Evolutionary conservation across 2,797 vertebrate genomes (phyloP), one percentile per base, ranked within the genome.

Genomic region (Champsocephalus gunnari): DNA sequence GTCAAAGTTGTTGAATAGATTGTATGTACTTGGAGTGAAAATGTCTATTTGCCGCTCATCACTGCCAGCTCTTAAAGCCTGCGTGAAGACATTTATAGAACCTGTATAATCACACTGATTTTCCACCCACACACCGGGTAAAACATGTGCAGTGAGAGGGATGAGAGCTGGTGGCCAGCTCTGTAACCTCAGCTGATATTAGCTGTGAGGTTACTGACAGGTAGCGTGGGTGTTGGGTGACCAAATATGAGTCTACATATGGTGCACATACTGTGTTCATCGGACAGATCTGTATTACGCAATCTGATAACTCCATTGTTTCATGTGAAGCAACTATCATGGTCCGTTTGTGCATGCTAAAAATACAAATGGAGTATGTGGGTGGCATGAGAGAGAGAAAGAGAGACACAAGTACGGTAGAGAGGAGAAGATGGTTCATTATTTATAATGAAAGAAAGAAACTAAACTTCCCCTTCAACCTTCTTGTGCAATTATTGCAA

Each of bases 321-420:
- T 87, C 45, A 73, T 81, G 80, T 71, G 73, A 77, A 71, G 59
- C 74, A 44, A 62, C 19, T 21, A 59, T 43, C 48, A 70, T 57
- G 43, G 68, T 81, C 77, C 85, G 66, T 68, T 64, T 82, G 79
- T 32, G 63, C 49, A 16, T 45, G 80, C 84, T 90, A 91, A 87
- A 91, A 91, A 90, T 92, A 91, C 80, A 82, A 73, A 77, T 77
- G 48, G 45, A 79, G 79, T 64, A 71, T 78, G 91, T 88, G 82
- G 86, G 82, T 81, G 80, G 79, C 21, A 75, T 19, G 85, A 85
- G 59, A 82, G 72, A 66, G 71, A 54, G 17, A 55, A 9, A 73
- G 43, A 66, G 11, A 73, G 19, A 57, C 8, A 67, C 41, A 74
- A 56, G 68, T 77, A 44, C 1, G 10, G 57, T 3, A 12, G 66